phyloP scores from a whole-genome alignment of 2,888 invertebrate species.

The Morpho deidamia region DNA sequence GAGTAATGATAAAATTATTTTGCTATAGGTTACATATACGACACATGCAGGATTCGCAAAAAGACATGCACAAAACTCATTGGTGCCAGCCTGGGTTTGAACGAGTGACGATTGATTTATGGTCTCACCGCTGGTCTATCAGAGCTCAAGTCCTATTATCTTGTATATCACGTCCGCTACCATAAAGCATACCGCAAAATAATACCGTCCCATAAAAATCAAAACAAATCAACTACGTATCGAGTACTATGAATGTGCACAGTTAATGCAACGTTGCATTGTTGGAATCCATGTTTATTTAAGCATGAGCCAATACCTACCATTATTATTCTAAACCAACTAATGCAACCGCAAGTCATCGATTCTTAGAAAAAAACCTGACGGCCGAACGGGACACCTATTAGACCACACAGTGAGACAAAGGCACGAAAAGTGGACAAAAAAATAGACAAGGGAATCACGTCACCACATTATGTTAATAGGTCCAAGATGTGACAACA shows the following conservation, averaged over 20 bases:
- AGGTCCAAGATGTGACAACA: constrained; percentile 66
- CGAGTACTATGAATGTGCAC: too few species aligned
- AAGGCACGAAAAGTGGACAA: constrained; percentile 38
- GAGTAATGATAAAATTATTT: too few species aligned
- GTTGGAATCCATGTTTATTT: constrained; percentile 34
- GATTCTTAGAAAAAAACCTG: constrained; percentile 15
- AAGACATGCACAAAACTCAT: too few species aligned
- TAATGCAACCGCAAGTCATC: constrained; percentile 17
- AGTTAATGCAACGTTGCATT: constrained; percentile 15
- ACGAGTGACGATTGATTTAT: too few species aligned
- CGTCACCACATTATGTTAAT: constrained; percentile 71
- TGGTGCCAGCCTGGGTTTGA: too few species aligned
- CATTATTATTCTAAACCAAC: constrained; percentile 1
- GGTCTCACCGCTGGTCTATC: too few species aligned
- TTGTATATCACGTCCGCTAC: too few species aligned
- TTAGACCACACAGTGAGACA: constrained; percentile 55
- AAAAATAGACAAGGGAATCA: constrained; percentile 49
- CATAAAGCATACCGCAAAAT: too few species aligned
- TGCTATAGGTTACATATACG: too few species aligned
- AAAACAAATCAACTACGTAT: too few species aligned
- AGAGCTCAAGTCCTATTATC: not conserved
- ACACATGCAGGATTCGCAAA: too few species aligned
- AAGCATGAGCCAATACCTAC: constrained; percentile 33
- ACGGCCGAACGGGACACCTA: constrained; percentile 9
- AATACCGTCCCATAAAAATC: too few species aligned